Percentiles rank a stretch among this genome's conserved stretches.
Conservation (phyloP, 2,888 invertebrate genomes). For the Phorcus lineatus region DNA sequence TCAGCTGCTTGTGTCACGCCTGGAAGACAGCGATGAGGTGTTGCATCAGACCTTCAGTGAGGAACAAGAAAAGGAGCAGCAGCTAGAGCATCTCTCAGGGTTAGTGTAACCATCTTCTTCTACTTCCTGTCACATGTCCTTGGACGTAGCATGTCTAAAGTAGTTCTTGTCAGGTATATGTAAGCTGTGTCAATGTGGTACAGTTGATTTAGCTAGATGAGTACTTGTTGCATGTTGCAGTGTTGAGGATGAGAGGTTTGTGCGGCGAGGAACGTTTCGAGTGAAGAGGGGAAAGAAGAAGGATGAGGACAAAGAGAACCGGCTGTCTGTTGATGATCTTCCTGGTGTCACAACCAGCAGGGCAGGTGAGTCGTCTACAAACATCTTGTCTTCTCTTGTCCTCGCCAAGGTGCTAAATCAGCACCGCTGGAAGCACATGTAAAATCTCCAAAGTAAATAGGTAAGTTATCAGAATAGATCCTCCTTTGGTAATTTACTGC, state of each 20-base stretch:
- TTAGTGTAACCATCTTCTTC: too few species aligned
- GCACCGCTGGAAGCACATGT: too few species aligned
- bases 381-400: too few species aligned
- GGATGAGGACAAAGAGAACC: conserved; percentile 17
- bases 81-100: too few species aligned
- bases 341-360: not conserved
- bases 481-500: too few species aligned
- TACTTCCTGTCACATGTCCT: too few species aligned
- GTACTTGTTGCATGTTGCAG: not conserved
- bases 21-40: conserved; percentile 75
- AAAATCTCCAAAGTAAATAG: too few species aligned
- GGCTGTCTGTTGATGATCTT: conserved; percentile 12
- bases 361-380: not conserved
- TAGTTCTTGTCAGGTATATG: too few species aligned
- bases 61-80: conserved; percentile 6
- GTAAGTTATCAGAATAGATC: too few species aligned
- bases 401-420: too few species aligned
- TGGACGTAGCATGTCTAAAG: too few species aligned
- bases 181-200: too few species aligned
- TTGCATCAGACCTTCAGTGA: conserved; percentile 69
- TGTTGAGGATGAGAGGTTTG: conserved; percentile 33
- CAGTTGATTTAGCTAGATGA: not conserved
- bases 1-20: conserved; percentile 70
- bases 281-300: conserved; percentile 56
- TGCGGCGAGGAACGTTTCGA: conserved; percentile 62